Evolutionary conservation across 2,113 vertebrate species (phyloP).

Genomic region (Lamprotornis superbus): DNA sequence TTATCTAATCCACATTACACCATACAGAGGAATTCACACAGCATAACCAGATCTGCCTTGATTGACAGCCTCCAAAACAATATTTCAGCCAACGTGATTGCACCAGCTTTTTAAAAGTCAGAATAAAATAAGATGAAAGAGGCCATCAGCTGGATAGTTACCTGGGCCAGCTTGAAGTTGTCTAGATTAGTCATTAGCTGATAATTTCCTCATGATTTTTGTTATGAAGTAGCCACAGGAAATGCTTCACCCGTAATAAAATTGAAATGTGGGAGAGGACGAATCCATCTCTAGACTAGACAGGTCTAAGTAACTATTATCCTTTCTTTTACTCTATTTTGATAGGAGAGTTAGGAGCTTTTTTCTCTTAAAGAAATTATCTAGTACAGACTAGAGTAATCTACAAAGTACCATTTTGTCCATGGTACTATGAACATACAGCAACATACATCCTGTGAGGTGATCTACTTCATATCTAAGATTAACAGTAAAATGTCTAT

Average conservation of each 20-base stretch:
- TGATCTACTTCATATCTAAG: not conserved
- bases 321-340: not conserved
- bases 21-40: not conserved
- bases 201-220: not conserved
- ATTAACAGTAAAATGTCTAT: not conserved
- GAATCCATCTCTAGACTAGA: not conserved
- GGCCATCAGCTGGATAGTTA: not conserved
- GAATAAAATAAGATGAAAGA: not conserved
- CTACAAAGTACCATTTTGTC: not conserved
- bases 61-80: not conserved
- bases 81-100: not conserved
- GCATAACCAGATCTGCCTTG: not conserved
- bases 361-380: not conserved
- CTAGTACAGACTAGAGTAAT: not conserved
- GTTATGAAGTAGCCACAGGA: not conserved
- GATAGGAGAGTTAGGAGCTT: not conserved
- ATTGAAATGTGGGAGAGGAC: not conserved
- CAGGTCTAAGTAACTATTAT: not conserved
- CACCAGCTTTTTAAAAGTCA: not conserved
- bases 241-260: not conserved
- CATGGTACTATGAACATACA: not conserved
- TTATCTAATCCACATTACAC: not conserved
- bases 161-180: not conserved
- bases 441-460: not conserved
- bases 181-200: not conserved